phyloP scores from a whole-genome alignment of 1,140 invertebrate genomes.

The Aleiodes sp. region DNA sequence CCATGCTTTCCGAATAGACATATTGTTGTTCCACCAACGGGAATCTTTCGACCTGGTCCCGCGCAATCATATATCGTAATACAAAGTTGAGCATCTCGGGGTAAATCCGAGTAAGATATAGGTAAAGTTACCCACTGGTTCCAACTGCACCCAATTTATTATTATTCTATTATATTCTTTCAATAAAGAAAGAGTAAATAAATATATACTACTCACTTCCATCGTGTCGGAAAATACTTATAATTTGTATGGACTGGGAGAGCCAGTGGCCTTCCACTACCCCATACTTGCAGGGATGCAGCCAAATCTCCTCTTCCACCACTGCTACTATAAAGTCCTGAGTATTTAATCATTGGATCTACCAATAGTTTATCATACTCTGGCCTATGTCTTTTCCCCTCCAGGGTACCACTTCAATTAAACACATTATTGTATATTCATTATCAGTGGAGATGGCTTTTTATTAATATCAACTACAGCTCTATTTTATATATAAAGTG shows the following conservation, averaged over 20 bases:
- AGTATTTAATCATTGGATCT: conserved; percentile 91
- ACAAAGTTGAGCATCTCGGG: conserved; percentile 87
- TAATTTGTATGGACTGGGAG: conserved; percentile 92
- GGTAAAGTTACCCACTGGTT: conserved; percentile 97
- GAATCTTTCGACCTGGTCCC: conserved; percentile 81
- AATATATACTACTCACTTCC: conserved; percentile 78
- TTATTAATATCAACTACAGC: too few species aligned
- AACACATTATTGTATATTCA: conserved; percentile 5
- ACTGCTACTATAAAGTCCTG: conserved; percentile 82
- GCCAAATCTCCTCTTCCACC: conserved; percentile 83
- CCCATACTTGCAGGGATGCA: conserved; percentile 88
- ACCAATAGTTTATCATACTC: conserved; percentile 87
- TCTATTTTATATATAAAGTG: too few species aligned
- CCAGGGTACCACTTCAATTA: conserved; percentile 86
- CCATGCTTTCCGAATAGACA: conserved; percentile 93
- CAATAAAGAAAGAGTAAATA: conserved; percentile 16
- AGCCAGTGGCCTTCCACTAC: conserved; percentile 83
- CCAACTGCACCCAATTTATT: conserved; percentile 76
- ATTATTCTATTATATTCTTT: too few species aligned
- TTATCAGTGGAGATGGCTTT: background rate
- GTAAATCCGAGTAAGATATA: conserved; percentile 90
- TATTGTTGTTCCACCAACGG: conserved; percentile 91
- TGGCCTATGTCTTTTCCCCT: conserved; percentile 86
- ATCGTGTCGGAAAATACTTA: conserved; percentile 90
- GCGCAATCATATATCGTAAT: conserved; percentile 94